phyloP scores from a whole-genome alignment of 2,797 vertebrate species.

The Limosa lapponica region DNA sequence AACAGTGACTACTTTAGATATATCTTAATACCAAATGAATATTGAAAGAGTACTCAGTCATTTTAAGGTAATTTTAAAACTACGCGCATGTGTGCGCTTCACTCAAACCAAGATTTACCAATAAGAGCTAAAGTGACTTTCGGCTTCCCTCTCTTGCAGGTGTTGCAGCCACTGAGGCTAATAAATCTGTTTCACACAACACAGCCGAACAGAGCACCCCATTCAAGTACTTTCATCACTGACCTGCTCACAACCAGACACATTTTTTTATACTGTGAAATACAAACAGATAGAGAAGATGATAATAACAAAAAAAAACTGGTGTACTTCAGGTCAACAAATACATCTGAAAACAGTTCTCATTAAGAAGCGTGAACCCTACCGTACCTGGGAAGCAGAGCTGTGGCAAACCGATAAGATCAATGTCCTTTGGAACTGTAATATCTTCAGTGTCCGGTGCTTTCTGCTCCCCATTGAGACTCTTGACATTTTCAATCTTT shows the following conservation, averaged over 20 bases:
- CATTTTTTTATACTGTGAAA: neutral
- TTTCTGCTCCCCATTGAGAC: neutral
- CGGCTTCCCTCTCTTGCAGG: neutral
- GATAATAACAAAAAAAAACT: neutral
- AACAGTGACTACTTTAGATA: neutral
- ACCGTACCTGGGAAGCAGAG: conserved; percentile 92
- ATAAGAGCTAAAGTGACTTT: neutral
- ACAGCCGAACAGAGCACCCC: neutral
- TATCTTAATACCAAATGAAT: neutral
- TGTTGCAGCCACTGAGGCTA: neutral
- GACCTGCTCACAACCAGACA: neutral
- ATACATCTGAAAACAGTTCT: neutral
- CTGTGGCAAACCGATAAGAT: conserved; percentile 89
- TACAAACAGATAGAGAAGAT: neutral
- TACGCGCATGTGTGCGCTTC: accelerated
- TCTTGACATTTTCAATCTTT: conserved; percentile 7
- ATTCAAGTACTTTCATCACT: neutral
- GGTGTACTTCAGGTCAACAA: neutral
- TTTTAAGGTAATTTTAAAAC: neutral
- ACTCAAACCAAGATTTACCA: neutral
- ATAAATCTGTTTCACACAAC: neutral
- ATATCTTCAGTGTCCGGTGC: conserved; percentile 77
- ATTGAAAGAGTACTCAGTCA: neutral
- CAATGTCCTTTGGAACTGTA: conserved; percentile 85
- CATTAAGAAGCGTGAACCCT: neutral